Evolutionary conservation across 2,113 vertebrate species (phyloP), one percentile per base, ranked within the genome.

Genomic region (Myrmecophaga tridactyla): DNA sequence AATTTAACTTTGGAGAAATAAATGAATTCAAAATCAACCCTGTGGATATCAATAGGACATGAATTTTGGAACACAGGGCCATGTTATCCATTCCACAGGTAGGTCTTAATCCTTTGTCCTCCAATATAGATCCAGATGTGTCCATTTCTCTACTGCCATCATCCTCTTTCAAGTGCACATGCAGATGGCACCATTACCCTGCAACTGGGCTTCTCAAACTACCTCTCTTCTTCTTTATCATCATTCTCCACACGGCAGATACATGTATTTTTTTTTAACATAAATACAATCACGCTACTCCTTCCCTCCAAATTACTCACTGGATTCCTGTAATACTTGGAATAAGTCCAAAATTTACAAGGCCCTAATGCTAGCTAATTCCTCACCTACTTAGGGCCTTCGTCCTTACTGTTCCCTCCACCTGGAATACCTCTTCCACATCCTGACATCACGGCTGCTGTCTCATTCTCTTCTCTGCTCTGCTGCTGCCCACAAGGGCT

Each of bases 1-100:
- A 82, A 80, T 92, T 53, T 82, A 56, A 85, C 23, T 91, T 93
- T 60, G 36, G 73, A 92, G 69, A 96, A 91, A 92, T 72, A 60
- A 81, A 62, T 72, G 17, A 76, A 60, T 72, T 82, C n/a, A 80
- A 87, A 90, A 21, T 72, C 53, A 86, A 81, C n/a, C 9, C 18
- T 46, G 0, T 73, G 23, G 56, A 67, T 17, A 69, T 41, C 15
- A 80, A 63, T 2, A 88, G 39, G 41, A 51, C 7, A 39, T 43
- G 41, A 53, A 4, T 62, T 31, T 89, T 85, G 56, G 46, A 88
- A 82, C 7, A 23, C 1, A 31, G 2, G 10, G 51, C 12, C 36
- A 43, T 60, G 58, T 56, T 60, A 76, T 65, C 29, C 8, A 41
- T 77, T 90, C 21, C 27, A 84, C 25, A 46, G 41, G 78, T 39